Base-by-base conservation (phyloP, 2,888 invertebrate species). In the Rosalia funebris region DNA sequence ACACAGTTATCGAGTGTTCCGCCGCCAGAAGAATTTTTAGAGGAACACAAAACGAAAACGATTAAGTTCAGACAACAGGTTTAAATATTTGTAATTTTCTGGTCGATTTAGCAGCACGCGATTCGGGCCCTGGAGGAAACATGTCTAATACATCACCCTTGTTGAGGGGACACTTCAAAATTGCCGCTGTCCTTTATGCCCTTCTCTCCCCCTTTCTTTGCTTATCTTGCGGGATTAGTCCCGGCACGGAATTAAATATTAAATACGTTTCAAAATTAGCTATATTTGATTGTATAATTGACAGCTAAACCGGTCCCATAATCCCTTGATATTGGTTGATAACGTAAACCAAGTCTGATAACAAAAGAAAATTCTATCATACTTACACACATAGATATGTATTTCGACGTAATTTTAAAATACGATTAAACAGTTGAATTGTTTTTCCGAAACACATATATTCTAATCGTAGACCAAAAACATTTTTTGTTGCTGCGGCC, bases 201-300 rank as follows among this genome's bases (percentile, higher is more conserved):
- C 60, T 60, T 56, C 54, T 54, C 48, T 50, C 15, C 55, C 64
- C 65, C 59, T 56, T 50, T 59, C 60, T 53, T 59, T 59, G 68
- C 64, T 54, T 74, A 71, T 74, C 73, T 73, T 75, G 76, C 68
- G 72, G 76, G 75, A 76, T 79, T 78, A 75, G 72, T 72, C 70
- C 66, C 70, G 75, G 73, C 74, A 69, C 71, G 70, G 77, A 77
- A 77, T 78, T 77, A 78, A 79, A 78, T 78, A 77, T 78, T 78
- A 75, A 79, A 75, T 71, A 73, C 74, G 75, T 75, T 74, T 77
- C 70, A 66, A 75, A 75, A 73, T 74, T 74, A 57, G 50, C 20
- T 34, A 69, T 72, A 72, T 75, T 71, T 72, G 68, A 73, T 72
- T 72, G 73, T 75, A 75, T 76, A 76, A 76, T 74, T 76, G 75